Conservation (phyloP, 2,888 invertebrate genomes). For the Cheilosia vernalis region DNA sequence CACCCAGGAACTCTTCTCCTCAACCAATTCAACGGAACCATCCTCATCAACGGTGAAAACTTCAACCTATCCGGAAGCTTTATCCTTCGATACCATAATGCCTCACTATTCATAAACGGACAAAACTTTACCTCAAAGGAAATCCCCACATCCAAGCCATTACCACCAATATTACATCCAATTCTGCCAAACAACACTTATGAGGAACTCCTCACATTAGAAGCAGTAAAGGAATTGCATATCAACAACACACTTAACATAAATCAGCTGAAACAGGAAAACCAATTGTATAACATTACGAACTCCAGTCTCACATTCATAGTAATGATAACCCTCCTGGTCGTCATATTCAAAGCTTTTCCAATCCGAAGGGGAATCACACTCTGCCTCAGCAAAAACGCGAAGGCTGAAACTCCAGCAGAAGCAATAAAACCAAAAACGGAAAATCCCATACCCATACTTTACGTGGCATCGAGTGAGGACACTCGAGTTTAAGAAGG, state of each 20-base stretch:
- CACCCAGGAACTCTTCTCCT: constrained; percentile 1
- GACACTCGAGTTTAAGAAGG: constrained; percentile 27
- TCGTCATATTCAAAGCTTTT: background rate
- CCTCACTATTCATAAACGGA: background rate
- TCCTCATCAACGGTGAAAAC: background rate
- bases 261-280: constrained; percentile 5
- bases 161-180: constrained; percentile 19
- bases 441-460: background rate
- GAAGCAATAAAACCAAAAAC: background rate
- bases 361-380: background rate
- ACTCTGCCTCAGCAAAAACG: background rate
- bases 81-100: constrained; percentile 13
- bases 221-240: constrained; percentile 24
- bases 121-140: background rate
- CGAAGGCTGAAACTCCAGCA: background rate
- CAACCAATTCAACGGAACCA: constrained; percentile 27
- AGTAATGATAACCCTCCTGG: background rate
- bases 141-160: background rate
- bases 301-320: background rate
- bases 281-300: background rate
- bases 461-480: constrained; percentile 14
- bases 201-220: constrained; percentile 29
- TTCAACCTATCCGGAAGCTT: constrained; percentile 20
- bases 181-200: background rate
- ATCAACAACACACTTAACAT: constrained; percentile 17